phyloP scores from a whole-genome alignment of 2,797 vertebrate species.

The Phrynocephalus guinanensis region DNA sequence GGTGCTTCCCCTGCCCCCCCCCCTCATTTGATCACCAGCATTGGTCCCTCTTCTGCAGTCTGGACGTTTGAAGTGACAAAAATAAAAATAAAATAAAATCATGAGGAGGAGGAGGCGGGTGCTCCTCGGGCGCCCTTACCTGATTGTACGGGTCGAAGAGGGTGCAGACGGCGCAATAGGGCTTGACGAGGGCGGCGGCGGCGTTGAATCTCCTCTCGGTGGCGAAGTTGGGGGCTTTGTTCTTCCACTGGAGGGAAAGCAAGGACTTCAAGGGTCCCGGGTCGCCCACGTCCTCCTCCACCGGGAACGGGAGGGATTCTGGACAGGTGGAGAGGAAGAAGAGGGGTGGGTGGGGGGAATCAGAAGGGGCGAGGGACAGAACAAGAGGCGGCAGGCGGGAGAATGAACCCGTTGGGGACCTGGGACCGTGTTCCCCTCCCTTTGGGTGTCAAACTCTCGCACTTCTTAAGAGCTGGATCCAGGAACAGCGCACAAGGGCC shows the following conservation, averaged over 20 bases:
- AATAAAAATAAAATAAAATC: too few relatives aligned
- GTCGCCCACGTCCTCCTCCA: conserved; percentile 81
- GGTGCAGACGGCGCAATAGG: conserved; percentile 92
- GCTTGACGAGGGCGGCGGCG: conserved; percentile 86
- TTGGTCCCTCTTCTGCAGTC: too few relatives aligned
- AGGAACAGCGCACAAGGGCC: too few relatives aligned
- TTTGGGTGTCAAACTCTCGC: neutral
- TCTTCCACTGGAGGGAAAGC: conserved; percentile 91
- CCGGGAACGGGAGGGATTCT: conserved; percentile 85
- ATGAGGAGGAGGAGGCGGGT: too few relatives aligned
- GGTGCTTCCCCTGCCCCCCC: too few relatives aligned
- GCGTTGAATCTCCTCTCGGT: conserved; percentile 91
- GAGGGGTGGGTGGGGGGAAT: neutral
- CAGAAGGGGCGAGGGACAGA: neutral
- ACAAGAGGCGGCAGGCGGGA: neutral
- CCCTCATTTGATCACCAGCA: too few relatives aligned
- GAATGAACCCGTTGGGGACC: too few relatives aligned
- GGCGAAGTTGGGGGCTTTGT: conserved; percentile 85
- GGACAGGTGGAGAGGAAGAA: neutral
- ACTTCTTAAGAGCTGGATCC: neutral
- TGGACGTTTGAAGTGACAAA: too few relatives aligned
- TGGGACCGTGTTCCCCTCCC: too few relatives aligned
- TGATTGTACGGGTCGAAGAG: conserved; percentile 92
- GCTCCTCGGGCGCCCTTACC: conserved; percentile 75
- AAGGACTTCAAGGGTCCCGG: conserved; percentile 84